These are phyloP conservation scores for Druon quercuslanigerum DNA, from an alignment of 1,140 invertebrate genomes.

Conservation along the genomic window DNA sequence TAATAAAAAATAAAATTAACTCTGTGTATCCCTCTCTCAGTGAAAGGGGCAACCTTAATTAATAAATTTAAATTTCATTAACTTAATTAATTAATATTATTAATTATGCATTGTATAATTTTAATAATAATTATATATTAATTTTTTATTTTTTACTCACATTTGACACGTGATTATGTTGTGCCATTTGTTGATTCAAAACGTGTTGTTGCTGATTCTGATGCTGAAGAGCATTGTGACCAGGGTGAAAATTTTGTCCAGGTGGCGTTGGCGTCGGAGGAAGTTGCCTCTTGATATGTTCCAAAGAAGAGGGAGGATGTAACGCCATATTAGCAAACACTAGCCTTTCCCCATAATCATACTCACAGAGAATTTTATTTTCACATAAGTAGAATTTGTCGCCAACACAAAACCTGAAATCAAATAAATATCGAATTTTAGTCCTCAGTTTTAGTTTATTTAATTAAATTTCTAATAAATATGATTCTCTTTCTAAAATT, in stretches of 20 bases:
- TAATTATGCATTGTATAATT: no score
- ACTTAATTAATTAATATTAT: no score
- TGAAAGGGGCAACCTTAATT: no score
- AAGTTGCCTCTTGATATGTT: constrained; percentile 91
- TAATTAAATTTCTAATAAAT: neutral
- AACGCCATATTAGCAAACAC: constrained; percentile 94
- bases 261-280: constrained; percentile 73
- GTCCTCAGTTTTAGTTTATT: neutral
- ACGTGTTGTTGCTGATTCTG: constrained; percentile 62
- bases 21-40: no score
- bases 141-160: constrained; percentile 56
- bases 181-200: constrained; percentile 66
- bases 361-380: constrained; percentile 98
- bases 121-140: no score
- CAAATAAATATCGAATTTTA: constrained; percentile 20
- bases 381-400: constrained; percentile 94
- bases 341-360: constrained; percentile 95
- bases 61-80: no score
- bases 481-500: neutral
- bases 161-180: constrained; percentile 71
- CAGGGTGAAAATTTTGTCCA: constrained; percentile 65
- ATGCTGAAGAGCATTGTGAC: constrained; percentile 68
- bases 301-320: constrained; percentile 86
- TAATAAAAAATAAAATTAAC: no score
- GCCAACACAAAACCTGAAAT: constrained; percentile 94